phyloP scores from a whole-genome alignment of 2,888 invertebrate genomes.

The Sinopyrophorus schimmeli region DNA sequence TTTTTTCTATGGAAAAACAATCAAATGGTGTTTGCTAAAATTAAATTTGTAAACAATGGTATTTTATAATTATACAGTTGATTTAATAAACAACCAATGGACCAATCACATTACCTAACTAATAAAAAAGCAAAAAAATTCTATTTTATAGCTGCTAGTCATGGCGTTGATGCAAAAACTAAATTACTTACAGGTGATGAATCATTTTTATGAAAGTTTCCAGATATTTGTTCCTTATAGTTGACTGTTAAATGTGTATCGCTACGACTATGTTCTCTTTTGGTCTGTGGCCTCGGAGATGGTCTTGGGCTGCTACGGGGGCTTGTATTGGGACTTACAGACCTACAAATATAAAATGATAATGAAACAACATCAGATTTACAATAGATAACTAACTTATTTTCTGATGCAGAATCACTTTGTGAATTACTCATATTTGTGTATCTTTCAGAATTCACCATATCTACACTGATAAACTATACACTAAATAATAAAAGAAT shows the following conservation, averaged over 20 bases:
- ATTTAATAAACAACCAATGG: no score
- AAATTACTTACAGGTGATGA: constrained; percentile 24
- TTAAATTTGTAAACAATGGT: no score
- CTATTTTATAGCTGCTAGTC: no score
- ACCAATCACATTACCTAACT: no score
- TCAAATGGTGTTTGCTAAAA: no score
- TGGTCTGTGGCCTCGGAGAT: constrained; percentile 55
- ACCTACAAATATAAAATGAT: no score
- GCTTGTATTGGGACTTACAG: constrained; percentile 53
- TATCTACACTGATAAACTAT: constrained; percentile 15
- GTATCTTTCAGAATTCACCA: constrained; percentile 22
- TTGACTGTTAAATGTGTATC: constrained; percentile 39
- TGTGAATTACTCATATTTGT: constrained; percentile 21
- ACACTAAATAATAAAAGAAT: constrained; percentile 7
- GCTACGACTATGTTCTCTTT: constrained; percentile 48
- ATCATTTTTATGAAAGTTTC: constrained; percentile 24
- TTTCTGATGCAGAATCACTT: constrained; percentile 18
- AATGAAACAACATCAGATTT: not conserved
- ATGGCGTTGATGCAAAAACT: not conserved
- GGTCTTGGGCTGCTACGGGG: constrained; percentile 58
- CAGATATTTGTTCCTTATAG: constrained; percentile 24
- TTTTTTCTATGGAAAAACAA: no score
- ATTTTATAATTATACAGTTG: no score
- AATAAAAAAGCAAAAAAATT: no score
- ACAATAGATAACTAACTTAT: constrained; percentile 18